Conservation (phyloP, 2,888 invertebrate species). For the Amorpha juglandis region DNA sequence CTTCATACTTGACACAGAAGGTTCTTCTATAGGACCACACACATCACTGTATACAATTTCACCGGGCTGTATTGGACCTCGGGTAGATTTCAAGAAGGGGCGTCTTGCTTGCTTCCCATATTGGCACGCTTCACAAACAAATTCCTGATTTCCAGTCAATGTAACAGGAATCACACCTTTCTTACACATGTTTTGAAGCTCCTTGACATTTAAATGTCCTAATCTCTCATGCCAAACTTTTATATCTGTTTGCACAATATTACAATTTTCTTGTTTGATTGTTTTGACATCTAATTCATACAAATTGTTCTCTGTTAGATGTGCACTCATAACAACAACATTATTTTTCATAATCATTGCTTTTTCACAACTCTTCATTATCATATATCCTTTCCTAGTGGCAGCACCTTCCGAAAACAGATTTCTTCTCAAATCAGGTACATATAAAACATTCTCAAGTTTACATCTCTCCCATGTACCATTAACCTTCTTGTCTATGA, state of each 20-base stretch:
- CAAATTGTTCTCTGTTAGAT: too few relatives aligned
- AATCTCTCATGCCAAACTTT: conserved; percentile 33
- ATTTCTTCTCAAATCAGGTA: conserved; percentile 50
- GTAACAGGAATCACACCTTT: conserved; percentile 30
- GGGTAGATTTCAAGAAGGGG: conserved; percentile 30
- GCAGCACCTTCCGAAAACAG: conserved; percentile 52
- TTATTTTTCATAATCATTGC: conserved; percentile 33
- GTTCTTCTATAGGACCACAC: conserved; percentile 34
- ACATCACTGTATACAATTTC: conserved; percentile 34
- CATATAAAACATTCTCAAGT: conserved; percentile 40
- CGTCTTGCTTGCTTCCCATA: conserved; percentile 31
- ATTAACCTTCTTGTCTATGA: conserved; percentile 41
- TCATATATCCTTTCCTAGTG: conserved; percentile 42
- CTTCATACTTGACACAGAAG: conserved; percentile 33
- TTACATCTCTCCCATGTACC: conserved; percentile 38
- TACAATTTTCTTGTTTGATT: neutral
- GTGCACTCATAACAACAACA: conserved; percentile 17
- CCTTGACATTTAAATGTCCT: conserved; percentile 37
- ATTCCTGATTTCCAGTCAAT: conserved; percentile 25
- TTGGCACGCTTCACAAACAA: conserved; percentile 35
- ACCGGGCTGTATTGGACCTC: conserved; percentile 24
- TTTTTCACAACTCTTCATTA: conserved; percentile 38
- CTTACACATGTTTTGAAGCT: conserved; percentile 37
- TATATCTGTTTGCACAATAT: neutral
- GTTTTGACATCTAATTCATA: neutral